A percentile compares a stretch with the other conserved stretches of the same genome.
Conservation (phyloP, 2,113 vertebrate species). For the Serilophus lunatus region DNA sequence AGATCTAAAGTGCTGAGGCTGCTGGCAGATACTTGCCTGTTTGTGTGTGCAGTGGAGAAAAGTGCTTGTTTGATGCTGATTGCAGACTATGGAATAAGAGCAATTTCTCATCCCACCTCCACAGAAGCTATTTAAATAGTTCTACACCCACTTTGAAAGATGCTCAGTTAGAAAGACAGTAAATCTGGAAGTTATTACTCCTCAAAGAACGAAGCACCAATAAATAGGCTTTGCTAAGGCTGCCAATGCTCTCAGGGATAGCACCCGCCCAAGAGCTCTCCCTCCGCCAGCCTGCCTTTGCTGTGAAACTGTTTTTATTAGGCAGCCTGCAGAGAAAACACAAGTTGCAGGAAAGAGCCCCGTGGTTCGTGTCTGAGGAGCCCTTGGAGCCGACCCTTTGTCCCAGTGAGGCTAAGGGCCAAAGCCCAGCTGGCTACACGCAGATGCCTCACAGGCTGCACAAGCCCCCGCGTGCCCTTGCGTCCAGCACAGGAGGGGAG, state of each 20-base stretch:
- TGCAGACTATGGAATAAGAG: conserved; percentile 62
- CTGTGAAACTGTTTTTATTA: neutral
- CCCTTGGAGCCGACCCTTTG: neutral
- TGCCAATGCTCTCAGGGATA: neutral
- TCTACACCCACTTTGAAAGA: conserved; percentile 62
- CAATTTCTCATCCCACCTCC: conserved; percentile 66
- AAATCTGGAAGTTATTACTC: conserved; percentile 56
- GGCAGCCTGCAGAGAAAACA: neutral
- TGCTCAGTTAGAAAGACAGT: conserved; percentile 55
- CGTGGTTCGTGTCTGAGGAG: neutral
- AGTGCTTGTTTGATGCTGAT: conserved; percentile 66
- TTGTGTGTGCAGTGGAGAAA: conserved; percentile 62
- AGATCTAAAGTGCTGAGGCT: conserved; percentile 7
- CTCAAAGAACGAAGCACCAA: neutral
- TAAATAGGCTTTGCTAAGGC: neutral
- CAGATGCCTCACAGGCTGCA: neutral
- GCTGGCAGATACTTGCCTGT: conserved; percentile 44
- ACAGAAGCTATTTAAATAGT: conserved; percentile 63
- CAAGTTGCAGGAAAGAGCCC: neutral
- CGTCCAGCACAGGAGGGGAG: neutral
- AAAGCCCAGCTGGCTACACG: neutral
- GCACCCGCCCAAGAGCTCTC: neutral
- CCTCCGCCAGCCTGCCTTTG: neutral
- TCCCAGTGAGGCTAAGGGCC: neutral
- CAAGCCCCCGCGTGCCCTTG: rapidly evolving